Percentiles rank a stretch among this genome's conserved stretches.
phyloP scores from a whole-genome alignment of 1,140 invertebrate species.

The Marisa cornuarietis region DNA sequence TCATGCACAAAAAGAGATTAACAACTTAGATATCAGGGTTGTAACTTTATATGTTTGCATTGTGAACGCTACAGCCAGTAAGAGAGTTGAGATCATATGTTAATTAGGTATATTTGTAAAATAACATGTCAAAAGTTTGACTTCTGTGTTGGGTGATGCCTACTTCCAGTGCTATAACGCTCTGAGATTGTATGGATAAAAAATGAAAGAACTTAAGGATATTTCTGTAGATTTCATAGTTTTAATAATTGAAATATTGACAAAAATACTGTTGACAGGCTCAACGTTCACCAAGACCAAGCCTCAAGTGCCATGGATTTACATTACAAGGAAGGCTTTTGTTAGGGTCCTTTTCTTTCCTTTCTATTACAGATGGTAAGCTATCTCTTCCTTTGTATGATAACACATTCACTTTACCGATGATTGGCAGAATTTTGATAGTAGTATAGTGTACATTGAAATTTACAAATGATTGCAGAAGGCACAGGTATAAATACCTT shows the following conservation, averaged over 20 bases:
- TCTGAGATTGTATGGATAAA: too few relatives aligned
- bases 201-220: background rate
- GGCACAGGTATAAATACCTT: too few relatives aligned
- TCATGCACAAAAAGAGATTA: too few relatives aligned
- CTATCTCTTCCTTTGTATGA: background rate
- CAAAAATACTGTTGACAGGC: conserved; percentile 70
- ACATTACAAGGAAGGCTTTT: conserved; percentile 82
- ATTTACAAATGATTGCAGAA: background rate
- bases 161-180: too few relatives aligned
- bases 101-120: too few relatives aligned
- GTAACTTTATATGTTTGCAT: too few relatives aligned
- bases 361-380: conserved; percentile 77
- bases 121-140: too few relatives aligned
- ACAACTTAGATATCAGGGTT: too few relatives aligned
- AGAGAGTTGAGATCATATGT: too few relatives aligned
- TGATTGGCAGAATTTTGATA: background rate
- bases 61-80: too few relatives aligned
- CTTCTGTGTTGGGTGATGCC: too few relatives aligned
- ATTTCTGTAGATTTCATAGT: background rate
- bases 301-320: conserved; percentile 85
- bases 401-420: background rate
- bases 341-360: conserved; percentile 84
- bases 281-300: conserved; percentile 94
- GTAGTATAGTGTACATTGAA: too few relatives aligned
- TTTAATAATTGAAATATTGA: background rate